Conservation (phyloP, 2,797 vertebrate genomes). For the Fistularia tabacaria region DNA sequence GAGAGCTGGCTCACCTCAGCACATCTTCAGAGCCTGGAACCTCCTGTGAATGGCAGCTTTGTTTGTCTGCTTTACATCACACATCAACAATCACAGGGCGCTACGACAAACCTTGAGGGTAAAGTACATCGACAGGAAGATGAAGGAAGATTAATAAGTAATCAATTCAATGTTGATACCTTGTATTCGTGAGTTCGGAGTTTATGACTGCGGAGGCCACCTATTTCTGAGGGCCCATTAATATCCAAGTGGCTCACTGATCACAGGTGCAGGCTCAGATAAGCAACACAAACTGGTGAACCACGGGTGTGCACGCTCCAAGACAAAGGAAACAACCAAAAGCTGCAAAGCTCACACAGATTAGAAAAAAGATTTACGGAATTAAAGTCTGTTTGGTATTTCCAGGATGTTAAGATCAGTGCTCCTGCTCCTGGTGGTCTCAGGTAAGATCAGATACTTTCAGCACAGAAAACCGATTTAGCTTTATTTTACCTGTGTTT, state of each 20-base stretch:
- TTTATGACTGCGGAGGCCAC: constrained; percentile 33
- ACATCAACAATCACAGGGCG: too few species aligned
- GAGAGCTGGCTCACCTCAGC: too few species aligned
- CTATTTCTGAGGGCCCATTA: constrained; percentile 15
- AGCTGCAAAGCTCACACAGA: too few species aligned
- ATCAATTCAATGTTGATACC: constrained; percentile 1
- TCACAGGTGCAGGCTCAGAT: constrained; percentile 35
- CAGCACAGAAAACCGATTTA: neutral
- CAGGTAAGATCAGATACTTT: constrained; percentile 58
- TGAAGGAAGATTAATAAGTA: constrained; percentile 16
- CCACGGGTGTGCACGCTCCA: neutral
- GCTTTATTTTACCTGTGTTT: neutral
- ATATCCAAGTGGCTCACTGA: constrained; percentile 9
- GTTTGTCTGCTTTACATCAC: too few species aligned
- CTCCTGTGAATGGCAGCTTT: too few species aligned
- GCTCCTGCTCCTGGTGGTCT: constrained; percentile 57
- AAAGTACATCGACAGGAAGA: constrained; percentile 33
- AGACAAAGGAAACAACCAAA: neutral
- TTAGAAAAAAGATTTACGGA: neutral
- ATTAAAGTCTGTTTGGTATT: constrained; percentile 6
- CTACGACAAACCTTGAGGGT: constrained; percentile 2
- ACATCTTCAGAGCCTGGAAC: too few species aligned
- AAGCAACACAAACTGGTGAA: constrained; percentile 7
- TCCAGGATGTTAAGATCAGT: constrained; percentile 63
- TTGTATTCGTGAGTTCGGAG: neutral